Evolutionary conservation across 2,113 vertebrate genomes (phyloP).

Genomic region (Cynopterus brachyotis): DNA sequence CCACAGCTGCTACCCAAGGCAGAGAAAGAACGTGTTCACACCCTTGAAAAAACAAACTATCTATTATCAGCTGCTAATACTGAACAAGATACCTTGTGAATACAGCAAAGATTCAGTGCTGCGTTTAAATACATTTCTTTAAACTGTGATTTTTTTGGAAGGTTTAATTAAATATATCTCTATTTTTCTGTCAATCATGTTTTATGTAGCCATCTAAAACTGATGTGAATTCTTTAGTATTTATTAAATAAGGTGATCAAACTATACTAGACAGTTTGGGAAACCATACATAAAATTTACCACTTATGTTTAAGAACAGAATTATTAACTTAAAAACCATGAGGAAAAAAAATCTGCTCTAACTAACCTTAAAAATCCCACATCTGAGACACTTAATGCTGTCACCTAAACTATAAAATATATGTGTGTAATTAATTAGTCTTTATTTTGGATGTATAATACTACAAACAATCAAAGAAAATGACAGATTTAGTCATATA

Average conservation of each 20-base stretch:
- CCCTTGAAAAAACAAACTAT: slow-evolving; percentile 36
- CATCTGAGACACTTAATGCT: neutral
- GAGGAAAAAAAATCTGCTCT: neutral
- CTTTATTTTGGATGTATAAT: neutral
- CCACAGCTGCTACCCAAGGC: slow-evolving; percentile 60
- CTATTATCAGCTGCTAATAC: neutral
- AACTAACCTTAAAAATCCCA: neutral
- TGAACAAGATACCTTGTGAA: neutral
- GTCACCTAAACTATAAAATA: neutral
- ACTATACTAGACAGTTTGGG: neutral
- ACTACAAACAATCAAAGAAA: slow-evolving; percentile 25
- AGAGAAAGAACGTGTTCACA: slow-evolving; percentile 26
- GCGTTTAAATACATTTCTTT: neutral
- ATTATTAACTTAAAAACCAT: neutral
- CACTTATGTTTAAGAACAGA: neutral
- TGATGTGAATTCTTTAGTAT: neutral
- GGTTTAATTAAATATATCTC: neutral
- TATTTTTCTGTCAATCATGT: neutral
- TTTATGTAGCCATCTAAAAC: neutral
- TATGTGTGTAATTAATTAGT: neutral
- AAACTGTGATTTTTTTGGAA: neutral
- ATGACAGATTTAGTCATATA: neutral
- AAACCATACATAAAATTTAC: neutral
- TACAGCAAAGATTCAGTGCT: neutral
- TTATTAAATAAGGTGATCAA: neutral